These are phyloP conservation scores for Myotis daubentonii DNA, from an alignment of 2,797 vertebrate species.

Conservation along the genomic window DNA sequence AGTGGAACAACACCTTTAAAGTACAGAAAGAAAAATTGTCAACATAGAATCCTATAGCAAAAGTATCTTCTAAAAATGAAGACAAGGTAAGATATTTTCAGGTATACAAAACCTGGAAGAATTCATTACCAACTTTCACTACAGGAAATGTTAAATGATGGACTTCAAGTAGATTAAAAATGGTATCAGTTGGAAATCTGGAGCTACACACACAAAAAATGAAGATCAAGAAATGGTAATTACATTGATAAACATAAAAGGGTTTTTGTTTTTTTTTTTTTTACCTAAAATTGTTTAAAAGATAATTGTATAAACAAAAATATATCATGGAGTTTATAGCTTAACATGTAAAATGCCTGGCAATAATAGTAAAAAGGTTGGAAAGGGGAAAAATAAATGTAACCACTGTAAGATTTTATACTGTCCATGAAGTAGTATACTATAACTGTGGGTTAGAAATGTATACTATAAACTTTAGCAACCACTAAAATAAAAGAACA, in stretches of 20 bases:
- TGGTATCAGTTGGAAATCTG: background rate
- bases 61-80: background rate
- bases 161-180: background rate
- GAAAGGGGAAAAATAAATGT: background rate
- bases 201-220: background rate
- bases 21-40: background rate
- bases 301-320: background rate
- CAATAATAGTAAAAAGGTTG: background rate
- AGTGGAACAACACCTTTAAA: background rate
- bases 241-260: background rate
- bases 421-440: background rate
- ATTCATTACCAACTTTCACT: background rate
- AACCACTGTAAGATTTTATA: background rate
- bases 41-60: background rate
- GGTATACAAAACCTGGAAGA: background rate
- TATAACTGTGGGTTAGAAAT: conserved; percentile 18
- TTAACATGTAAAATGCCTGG: background rate
- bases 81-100: background rate
- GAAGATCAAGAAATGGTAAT: background rate
- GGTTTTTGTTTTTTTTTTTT: background rate
- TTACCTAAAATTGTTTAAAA: background rate
- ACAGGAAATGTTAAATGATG: background rate
- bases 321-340: background rate
- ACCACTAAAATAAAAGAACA: background rate
- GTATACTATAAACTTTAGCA: background rate